Percentiles rank a stretch among this genome's conserved stretches.
Conservation (phyloP, 2,113 vertebrate species). For the Barbus barbus region DNA sequence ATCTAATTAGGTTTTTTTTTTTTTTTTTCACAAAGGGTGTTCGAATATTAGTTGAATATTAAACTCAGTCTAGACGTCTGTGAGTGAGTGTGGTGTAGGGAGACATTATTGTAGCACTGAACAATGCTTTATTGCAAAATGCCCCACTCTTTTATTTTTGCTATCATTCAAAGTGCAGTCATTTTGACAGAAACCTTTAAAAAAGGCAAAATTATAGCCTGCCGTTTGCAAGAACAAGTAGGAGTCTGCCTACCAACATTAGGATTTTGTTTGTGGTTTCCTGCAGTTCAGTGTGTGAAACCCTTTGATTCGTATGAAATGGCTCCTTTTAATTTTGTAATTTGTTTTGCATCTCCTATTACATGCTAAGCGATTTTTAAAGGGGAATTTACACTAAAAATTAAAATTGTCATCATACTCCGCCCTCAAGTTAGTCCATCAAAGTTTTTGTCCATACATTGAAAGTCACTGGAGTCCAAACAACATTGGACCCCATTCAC, state of each 20-base stretch:
- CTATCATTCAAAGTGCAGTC: not conserved
- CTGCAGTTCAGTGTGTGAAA: not conserved
- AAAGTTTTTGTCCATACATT: not conserved
- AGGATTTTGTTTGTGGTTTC: not conserved
- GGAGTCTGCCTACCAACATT: not conserved
- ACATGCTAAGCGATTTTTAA: not conserved
- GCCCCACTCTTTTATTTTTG: not conserved
- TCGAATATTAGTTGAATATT: not conserved
- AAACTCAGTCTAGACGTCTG: not conserved
- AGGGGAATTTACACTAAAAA: not conserved
- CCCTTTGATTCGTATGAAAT: not conserved
- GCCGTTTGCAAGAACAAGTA: not conserved
- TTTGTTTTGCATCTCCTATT: not conserved
- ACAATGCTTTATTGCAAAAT: not conserved
- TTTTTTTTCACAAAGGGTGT: not conserved
- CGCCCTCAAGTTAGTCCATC: not conserved
- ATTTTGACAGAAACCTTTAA: conserved; percentile 1
- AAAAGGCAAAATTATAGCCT: not conserved
- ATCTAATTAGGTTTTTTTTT: conserved; percentile 22
- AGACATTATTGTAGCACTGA: conserved; percentile 4
- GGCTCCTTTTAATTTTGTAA: not conserved
- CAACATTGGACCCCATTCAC: not conserved
- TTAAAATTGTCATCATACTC: not conserved
- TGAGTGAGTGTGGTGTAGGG: not conserved
- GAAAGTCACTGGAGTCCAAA: not conserved